Evolutionary conservation across 2,113 vertebrate genomes (phyloP).

Genomic region (Halichoeres trimaculatus): DNA sequence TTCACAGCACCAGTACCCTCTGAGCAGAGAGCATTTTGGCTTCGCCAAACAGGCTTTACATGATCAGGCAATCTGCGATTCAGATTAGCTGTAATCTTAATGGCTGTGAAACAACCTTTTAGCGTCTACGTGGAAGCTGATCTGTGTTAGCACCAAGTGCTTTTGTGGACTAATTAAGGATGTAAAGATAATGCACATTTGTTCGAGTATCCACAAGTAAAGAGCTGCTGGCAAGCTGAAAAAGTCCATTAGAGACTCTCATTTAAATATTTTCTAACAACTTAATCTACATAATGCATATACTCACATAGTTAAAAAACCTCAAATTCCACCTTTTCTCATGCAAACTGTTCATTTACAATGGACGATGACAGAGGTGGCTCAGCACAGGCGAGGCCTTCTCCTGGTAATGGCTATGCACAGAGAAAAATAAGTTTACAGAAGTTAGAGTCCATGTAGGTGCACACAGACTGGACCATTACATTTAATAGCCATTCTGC

Average conservation of each 20-base stretch:
- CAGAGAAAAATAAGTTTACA: too few species aligned
- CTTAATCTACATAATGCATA: slow-evolving; percentile 1
- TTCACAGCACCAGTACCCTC: slow-evolving; percentile 57
- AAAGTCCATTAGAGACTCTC: neutral
- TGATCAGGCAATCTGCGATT: slow-evolving; percentile 39
- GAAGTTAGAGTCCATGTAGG: too few species aligned
- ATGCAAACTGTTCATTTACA: neutral
- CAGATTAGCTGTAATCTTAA: slow-evolving; percentile 50
- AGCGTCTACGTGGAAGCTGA: neutral
- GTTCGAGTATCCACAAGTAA: neutral
- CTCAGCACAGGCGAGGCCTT: too few species aligned
- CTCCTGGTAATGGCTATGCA: too few species aligned
- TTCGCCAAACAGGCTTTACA: slow-evolving; percentile 48
- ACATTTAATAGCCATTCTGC: too few species aligned
- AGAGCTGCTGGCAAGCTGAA: neutral
- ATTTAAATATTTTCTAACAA: neutral
- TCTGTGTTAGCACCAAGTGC: slow-evolving; percentile 13
- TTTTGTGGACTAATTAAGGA: slow-evolving; percentile 16
- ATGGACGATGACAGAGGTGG: too few species aligned
- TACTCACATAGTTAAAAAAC: neutral
- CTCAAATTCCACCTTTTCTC: too few species aligned
- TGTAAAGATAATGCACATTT: slow-evolving; percentile 4
- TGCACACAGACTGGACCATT: too few species aligned
- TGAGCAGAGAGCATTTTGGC: slow-evolving; percentile 36
- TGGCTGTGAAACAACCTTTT: slow-evolving; percentile 27